Conservation (phyloP, 2,797 vertebrate genomes). For the Coregonus suidteri region DNA sequence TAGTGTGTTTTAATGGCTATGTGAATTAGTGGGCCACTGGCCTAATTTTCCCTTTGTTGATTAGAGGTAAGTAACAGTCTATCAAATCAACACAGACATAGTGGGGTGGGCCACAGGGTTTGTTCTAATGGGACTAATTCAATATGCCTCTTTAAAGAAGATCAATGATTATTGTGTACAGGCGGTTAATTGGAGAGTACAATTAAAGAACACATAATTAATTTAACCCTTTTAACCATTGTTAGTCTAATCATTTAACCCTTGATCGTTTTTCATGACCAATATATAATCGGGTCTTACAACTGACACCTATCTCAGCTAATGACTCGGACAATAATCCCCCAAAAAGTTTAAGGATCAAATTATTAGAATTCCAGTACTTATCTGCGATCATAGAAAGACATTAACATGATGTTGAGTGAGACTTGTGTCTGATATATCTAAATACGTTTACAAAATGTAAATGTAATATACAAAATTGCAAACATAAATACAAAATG, state of each 20-base stretch:
- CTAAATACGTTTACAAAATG: no score
- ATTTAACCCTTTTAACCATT: background rate
- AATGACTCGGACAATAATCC: background rate
- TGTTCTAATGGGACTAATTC: conserved; percentile 27
- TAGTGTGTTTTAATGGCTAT: conserved; percentile 29
- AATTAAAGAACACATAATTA: conserved; percentile 19
- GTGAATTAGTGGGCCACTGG: conserved; percentile 30
- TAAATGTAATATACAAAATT: no score
- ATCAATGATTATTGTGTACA: conserved; percentile 31
- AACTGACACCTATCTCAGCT: background rate
- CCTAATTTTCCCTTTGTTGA: conserved; percentile 19
- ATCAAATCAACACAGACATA: conserved; percentile 22
- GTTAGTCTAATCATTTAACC: background rate
- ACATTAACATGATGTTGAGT: no score
- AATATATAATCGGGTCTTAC: background rate
- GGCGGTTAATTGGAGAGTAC: conserved; percentile 20
- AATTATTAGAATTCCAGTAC: no score
- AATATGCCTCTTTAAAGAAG: conserved; percentile 25
- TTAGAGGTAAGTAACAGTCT: conserved; percentile 22
- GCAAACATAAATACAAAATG: no score
- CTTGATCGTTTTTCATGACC: background rate
- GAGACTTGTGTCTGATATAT: no score
- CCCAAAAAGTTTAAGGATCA: no score
- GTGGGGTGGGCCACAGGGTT: conserved; percentile 8
- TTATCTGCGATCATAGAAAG: no score